Evolutionary conservation across 2,888 invertebrate genomes (phyloP), one percentile per base, ranked within the genome.

Genomic region (Eupeodes luniger): DNA sequence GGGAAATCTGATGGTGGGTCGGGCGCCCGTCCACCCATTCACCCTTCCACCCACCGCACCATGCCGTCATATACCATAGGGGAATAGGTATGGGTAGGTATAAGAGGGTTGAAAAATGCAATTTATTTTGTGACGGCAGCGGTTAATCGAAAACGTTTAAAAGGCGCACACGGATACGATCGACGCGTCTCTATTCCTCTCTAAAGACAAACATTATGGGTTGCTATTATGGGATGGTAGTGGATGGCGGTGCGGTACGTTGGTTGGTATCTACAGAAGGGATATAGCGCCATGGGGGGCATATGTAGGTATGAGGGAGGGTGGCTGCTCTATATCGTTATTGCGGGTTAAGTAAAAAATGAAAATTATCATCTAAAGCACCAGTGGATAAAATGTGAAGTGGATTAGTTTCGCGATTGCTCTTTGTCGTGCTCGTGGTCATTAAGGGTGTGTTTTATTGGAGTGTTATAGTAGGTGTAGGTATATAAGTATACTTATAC

Each of bases 101-200:
- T 11, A 11, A 14, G 40, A 40, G 70, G 70, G 70, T 55, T 70
- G 70, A 85, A 81, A 88, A 88, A 88, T 88, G 85, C 88, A 88
- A 88, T 88, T 88, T 88, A 88, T 88, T 88, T 88, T 88, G 88
- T 88, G 88, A 88, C 88, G 88, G 88, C 88, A 84, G 88, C 88
- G 88, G 88, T 88, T 88, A 88, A 88, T 88, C 88, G 88, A 88
- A 88, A 88, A 88, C 88, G 88, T 88, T 88, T 88, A 88, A 88
- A 85, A 88, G 88, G 88, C 88, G 74, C 85, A 75, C 88, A 85
- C 81, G 81, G 88, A 88, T 88, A 88, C 88, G 85, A 88, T 88
- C 88, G 88, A 88, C 85, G 85, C 88, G 85, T 88, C 85, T 88
- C 81, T 85, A 88, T 81, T 88, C 81, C 88, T 66, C 85, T 88